A percentile compares a stretch with the other conserved stretches of the same genome.
Conservation (phyloP, 35 echinoderm and acorn worm species). For the Eucidaris tribuloides region DNA sequence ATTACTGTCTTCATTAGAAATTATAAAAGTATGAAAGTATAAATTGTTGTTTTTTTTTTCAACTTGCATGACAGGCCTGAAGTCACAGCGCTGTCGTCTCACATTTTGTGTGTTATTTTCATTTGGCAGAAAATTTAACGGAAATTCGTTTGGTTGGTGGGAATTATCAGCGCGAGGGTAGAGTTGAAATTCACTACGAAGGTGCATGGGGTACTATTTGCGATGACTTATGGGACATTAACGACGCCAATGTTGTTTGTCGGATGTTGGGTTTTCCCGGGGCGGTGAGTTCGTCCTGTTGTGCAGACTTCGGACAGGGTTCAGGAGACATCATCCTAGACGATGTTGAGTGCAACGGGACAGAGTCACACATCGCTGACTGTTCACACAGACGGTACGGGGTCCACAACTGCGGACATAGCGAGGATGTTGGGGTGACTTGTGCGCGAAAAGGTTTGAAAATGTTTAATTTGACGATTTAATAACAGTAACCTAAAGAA, state of each 20-base stretch:
- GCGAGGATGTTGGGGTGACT: too few species aligned
- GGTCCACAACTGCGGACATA: too few species aligned
- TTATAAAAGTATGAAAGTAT: not conserved
- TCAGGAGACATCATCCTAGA: not conserved
- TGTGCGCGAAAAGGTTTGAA: too few species aligned
- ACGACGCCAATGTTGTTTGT: constrained; percentile 4
- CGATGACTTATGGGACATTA: not conserved
- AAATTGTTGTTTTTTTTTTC: not conserved
- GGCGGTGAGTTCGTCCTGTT: not conserved
- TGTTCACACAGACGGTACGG: too few species aligned
- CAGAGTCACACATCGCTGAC: not conserved
- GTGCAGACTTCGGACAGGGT: not conserved
- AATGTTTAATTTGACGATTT: too few species aligned
- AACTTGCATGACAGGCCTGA: not conserved
- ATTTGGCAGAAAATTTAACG: not conserved
- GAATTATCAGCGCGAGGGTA: not conserved
- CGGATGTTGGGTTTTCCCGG: not conserved
- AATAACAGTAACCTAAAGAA: too few species aligned
- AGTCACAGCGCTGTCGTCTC: not conserved
- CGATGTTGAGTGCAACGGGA: not conserved
- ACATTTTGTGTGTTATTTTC: not conserved
- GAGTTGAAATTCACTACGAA: not conserved
- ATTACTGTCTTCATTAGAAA: not conserved
- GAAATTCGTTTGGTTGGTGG: not conserved
- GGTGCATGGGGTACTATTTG: constrained; percentile 12